Percentiles rank a stretch among this genome's conserved stretches.
These are phyloP conservation scores for Anastrepha ludens DNA, from an alignment of 1,140 invertebrate genomes.

Conservation along the genomic window DNA sequence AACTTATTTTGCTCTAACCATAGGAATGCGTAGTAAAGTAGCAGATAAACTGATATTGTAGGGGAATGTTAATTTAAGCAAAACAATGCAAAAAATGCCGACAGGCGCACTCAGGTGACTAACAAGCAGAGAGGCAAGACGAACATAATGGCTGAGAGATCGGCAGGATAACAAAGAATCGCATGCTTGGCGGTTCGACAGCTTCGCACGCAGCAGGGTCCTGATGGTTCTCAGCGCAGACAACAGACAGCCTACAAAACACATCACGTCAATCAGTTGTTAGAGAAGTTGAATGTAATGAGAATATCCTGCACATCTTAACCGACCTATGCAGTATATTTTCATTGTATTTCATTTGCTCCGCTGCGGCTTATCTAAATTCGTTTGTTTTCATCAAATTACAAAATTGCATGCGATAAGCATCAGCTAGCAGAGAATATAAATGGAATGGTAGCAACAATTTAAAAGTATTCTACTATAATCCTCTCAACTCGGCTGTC, in stretches of 20 bases:
- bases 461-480: constrained; percentile 44
- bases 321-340: neutral
- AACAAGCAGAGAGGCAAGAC: constrained; percentile 6
- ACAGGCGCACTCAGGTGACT: constrained; percentile 27
- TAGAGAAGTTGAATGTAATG: neutral
- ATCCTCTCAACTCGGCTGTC: constrained; percentile 32
- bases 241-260: neutral
- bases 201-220: constrained; percentile 1
- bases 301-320: neutral
- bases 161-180: neutral
- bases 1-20: neutral
- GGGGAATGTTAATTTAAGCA: constrained; percentile 38
- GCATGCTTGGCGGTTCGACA: constrained; percentile 15
- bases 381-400: constrained; percentile 57
- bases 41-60: constrained; percentile 16
- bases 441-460: neutral
- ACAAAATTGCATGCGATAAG: constrained; percentile 55
- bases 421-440: neutral
- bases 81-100: constrained; percentile 2
- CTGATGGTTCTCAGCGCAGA: neutral
- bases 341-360: neutral
- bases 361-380: constrained; percentile 49
- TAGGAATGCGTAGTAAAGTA: constrained; percentile 50
- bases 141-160: constrained; percentile 2
- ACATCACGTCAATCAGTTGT: constrained; percentile 41